phyloP scores from a whole-genome alignment of 2,888 invertebrate genomes.

The Sphaerophoria taeniata region DNA sequence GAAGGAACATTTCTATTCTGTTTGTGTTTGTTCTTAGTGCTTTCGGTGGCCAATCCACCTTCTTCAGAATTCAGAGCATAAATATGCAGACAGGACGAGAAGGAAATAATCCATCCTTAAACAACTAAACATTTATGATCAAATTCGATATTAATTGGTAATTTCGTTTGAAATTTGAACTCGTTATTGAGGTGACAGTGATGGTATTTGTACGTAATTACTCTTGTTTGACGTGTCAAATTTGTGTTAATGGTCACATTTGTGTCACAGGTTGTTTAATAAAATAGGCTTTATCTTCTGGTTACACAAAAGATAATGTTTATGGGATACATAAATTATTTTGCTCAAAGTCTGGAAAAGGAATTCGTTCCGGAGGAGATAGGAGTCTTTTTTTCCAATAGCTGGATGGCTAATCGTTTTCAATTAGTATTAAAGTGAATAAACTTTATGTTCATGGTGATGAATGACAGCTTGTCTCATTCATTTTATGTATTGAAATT shows the following conservation, averaged over 20 bases:
- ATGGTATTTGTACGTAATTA: slow-evolving; percentile 47
- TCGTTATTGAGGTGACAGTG: slow-evolving; percentile 40
- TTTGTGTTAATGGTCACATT: slow-evolving; percentile 40
- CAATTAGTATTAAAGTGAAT: slow-evolving; percentile 18
- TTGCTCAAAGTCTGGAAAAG: slow-evolving; percentile 5
- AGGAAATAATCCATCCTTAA: background rate
- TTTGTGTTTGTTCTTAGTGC: slow-evolving; percentile 22
- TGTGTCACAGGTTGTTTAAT: slow-evolving; percentile 44
- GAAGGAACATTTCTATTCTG: slow-evolving; percentile 2
- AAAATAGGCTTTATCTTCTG: slow-evolving; percentile 21
- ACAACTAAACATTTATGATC: background rate
- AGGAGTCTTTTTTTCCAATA: slow-evolving; percentile 1
- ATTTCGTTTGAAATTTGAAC: slow-evolving; percentile 69
- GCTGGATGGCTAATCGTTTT: slow-evolving; percentile 22
- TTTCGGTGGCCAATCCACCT: background rate
- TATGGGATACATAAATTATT: slow-evolving; percentile 19
- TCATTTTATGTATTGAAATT: background rate
- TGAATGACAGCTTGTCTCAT: background rate
- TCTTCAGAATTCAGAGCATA: background rate
- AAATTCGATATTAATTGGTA: slow-evolving; percentile 62
- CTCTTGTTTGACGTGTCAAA: slow-evolving; percentile 41
- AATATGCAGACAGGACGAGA: slow-evolving; percentile 10
- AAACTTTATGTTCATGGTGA: background rate
- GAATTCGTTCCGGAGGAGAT: background rate
- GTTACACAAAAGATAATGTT: slow-evolving; percentile 16